Percentiles rank a stretch among this genome's conserved stretches.
These are phyloP conservation scores for Archips crataeganus DNA, from an alignment of 2,888 invertebrate species.

Conservation along the genomic window DNA sequence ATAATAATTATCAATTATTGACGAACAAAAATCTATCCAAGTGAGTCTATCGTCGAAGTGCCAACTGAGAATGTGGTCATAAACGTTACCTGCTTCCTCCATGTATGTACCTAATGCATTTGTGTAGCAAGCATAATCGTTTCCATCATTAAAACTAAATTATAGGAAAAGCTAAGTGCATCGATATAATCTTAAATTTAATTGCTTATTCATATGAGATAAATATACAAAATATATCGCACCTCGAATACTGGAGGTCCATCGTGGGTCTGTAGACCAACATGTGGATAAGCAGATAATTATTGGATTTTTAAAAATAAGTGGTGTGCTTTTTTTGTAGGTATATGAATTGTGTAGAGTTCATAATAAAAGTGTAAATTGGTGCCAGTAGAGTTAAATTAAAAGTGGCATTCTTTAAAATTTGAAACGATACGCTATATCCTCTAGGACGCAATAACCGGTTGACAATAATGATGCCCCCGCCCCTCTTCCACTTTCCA, in stretches of 20 bases:
- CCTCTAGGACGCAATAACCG: too few species aligned
- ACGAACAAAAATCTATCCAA: background rate
- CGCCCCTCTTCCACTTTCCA: too few species aligned
- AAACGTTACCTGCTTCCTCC: constrained; percentile 1
- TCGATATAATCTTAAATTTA: constrained; percentile 2
- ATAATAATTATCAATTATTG: too few species aligned
- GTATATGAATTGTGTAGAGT: too few species aligned
- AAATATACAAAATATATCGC: constrained; percentile 20
- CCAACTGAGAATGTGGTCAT: background rate
- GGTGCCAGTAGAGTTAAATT: too few species aligned
- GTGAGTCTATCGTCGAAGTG: background rate
- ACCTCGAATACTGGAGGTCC: constrained; percentile 37
- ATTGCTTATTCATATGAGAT: background rate
- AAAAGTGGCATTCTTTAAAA: too few species aligned
- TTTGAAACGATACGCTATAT: too few species aligned
- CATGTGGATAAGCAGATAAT: background rate
- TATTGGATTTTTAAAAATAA: too few species aligned
- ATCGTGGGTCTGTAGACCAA: constrained; percentile 37
- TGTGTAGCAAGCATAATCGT: background rate
- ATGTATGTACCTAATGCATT: background rate
- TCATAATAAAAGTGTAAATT: too few species aligned
- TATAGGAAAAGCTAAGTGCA: background rate
- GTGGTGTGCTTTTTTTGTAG: too few species aligned
- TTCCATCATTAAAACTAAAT: background rate
- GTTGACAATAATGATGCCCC: too few species aligned